Evolutionary conservation across 2,888 invertebrate genomes (phyloP).

Genomic region (Plagodis dolabraria): DNA sequence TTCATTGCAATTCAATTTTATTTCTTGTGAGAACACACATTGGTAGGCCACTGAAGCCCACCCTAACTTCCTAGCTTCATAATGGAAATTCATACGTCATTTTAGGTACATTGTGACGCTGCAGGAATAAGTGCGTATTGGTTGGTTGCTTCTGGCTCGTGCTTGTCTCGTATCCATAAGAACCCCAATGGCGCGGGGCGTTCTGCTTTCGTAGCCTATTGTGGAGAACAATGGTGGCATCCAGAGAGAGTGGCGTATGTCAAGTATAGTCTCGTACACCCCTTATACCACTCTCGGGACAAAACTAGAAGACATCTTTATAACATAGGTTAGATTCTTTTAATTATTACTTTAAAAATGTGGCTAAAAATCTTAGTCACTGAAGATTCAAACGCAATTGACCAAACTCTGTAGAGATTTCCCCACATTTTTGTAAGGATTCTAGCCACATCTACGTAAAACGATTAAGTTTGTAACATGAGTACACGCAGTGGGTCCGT

Average conservation of each 20-base stretch:
- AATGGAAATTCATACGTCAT: conserved; percentile 10
- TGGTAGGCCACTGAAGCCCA: too few species aligned
- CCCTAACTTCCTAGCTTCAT: not conserved
- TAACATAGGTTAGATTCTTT: conserved; percentile 60
- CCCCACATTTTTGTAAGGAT: too few species aligned
- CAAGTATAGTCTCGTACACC: conserved; percentile 66
- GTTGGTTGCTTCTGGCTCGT: conserved; percentile 68
- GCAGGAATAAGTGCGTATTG: conserved; percentile 71
- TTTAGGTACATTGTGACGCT: conserved; percentile 71
- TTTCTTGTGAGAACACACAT: too few species aligned
- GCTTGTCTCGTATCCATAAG: conserved; percentile 62
- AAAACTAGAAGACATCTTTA: conserved; percentile 55
- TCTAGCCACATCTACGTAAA: too few species aligned
- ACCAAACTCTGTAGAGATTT: too few species aligned
- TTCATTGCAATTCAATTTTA: too few species aligned
- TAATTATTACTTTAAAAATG: too few species aligned
- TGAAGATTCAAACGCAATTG: too few species aligned
- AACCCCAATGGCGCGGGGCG: conserved; percentile 48
- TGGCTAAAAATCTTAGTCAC: too few species aligned
- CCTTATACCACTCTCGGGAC: conserved; percentile 57
- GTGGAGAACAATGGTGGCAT: conserved; percentile 63
- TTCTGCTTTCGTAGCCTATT: conserved; percentile 70
- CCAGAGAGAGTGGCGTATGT: conserved; percentile 68
- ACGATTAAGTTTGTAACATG: too few species aligned
- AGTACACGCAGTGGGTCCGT: too few species aligned